Conservation (phyloP, 2,797 vertebrate genomes). For the Pteronotus mesoamericanus region DNA sequence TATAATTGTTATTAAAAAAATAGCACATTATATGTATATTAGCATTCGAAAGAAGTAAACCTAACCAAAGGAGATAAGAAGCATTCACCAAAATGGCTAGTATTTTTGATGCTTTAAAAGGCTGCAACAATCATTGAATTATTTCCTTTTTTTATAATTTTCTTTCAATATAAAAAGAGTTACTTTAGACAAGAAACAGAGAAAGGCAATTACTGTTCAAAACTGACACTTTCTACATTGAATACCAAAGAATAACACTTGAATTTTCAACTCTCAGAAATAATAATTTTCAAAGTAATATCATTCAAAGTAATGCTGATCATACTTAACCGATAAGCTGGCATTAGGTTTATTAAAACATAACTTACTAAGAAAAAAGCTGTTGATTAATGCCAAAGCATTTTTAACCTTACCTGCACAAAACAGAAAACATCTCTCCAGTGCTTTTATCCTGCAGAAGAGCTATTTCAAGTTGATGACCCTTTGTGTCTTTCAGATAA, state of each 20-base stretch:
- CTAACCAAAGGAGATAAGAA: background rate
- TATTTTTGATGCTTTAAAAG: background rate
- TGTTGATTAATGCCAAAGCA: background rate
- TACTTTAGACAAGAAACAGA: background rate
- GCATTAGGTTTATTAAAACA: background rate
- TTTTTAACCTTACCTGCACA: background rate
- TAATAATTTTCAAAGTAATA: background rate
- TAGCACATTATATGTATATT: background rate
- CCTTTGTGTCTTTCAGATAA: background rate
- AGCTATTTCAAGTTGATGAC: background rate
- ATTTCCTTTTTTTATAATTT: background rate
- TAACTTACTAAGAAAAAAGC: background rate
- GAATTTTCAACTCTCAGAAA: background rate
- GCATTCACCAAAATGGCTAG: background rate
- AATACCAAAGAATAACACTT: constrained; percentile 5
- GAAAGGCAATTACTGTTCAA: background rate
- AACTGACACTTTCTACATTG: background rate
- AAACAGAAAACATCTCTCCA: background rate
- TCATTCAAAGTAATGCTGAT: background rate
- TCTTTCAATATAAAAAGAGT: background rate
- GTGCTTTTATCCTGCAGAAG: background rate
- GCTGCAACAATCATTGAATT: background rate
- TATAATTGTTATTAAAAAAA: background rate
- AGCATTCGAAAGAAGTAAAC: background rate
- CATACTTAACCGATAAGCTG: background rate